A percentile compares a stretch with the other conserved stretches of the same genome.
Conservation (phyloP, 2,113 vertebrate species). For the Platichthys flesus region DNA sequence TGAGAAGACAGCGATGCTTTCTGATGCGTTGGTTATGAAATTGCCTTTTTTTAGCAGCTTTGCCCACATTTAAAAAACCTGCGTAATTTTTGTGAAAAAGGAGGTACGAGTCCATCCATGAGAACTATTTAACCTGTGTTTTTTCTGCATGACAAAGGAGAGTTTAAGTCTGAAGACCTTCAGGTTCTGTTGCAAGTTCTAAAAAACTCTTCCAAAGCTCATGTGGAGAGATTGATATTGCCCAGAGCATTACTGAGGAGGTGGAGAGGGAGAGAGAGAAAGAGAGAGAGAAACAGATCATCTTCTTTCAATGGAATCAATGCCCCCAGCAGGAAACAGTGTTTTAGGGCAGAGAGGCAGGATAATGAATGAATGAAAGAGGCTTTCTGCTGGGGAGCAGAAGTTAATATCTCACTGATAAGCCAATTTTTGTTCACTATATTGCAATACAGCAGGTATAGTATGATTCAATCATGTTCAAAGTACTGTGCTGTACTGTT, state of each 20-base stretch:
- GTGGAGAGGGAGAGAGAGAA: background rate
- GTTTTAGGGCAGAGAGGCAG: conserved; percentile 14
- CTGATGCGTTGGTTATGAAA: no score
- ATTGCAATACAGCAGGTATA: conserved; percentile 5
- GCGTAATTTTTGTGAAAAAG: background rate
- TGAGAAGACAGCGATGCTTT: no score
- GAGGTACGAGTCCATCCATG: background rate
- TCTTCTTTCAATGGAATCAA: conserved; percentile 47
- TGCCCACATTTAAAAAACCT: background rate
- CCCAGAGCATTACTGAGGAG: background rate
- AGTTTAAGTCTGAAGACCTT: background rate
- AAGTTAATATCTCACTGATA: conserved; percentile 25
- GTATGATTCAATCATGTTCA: conserved; percentile 16
- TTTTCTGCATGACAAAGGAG: background rate
- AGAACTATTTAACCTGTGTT: background rate
- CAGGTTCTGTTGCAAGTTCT: background rate
- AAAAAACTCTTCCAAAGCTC: background rate
- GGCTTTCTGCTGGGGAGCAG: background rate
- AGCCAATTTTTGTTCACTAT: conserved; percentile 7
- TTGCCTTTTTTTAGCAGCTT: no score
- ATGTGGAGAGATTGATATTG: background rate
- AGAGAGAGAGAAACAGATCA: conserved; percentile 9
- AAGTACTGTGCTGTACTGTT: conserved; percentile 21
- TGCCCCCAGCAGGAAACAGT: conserved; percentile 39
- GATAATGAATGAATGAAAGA: background rate